Base-by-base conservation (phyloP, 2,888 invertebrate genomes). In the Himalopsyche japonica region DNA sequence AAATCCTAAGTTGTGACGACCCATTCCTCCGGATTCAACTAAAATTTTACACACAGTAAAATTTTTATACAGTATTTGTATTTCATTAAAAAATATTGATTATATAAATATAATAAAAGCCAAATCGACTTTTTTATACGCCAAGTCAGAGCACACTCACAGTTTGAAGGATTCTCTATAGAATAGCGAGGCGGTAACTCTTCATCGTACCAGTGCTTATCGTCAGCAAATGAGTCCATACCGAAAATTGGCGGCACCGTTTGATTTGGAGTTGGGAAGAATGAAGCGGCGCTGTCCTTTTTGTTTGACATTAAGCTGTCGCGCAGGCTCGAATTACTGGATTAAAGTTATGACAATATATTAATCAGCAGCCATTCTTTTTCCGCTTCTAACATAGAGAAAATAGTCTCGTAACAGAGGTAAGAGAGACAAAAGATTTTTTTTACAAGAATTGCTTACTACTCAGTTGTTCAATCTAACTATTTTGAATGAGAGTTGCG, bases 241-340 rank as follows among this genome's bases (percentile, higher is more conserved):
- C 89, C 86, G 89, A 89, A 92, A 64, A 93, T 90, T 1, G 92
- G 91, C 0, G 92, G 92, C 81, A 93, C 90, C 6, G 90, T 90
- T 89, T 93, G 92, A 88, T 92, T 92, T 0, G 92, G 92, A 0
- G 92, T 91, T 80, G 92, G 92, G 88, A 91, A 92, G 88, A 92
- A 88, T 86, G 91, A 92, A 87, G 91, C 87, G 30, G 88, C 88
- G 1, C 90, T 90, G 27, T 70, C 70, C 88, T 92, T 92, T 77
- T 83, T 85, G 88, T 91, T 90, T 57, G 89, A 89, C 12, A 86
- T 76, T 1, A 91, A 15, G 88, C 92, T 92, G 88, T 91, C 91
- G 0, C 84, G 49, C 48, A 79, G 24, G 12, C 37, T 49, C 6
- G 48, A 15, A 7, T 80, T 18, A 32, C 86, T 85, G 78, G 15